These are phyloP conservation scores for Gisinianus flammeolus DNA, from an alignment of 2,888 invertebrate genomes.

Conservation along the genomic window DNA sequence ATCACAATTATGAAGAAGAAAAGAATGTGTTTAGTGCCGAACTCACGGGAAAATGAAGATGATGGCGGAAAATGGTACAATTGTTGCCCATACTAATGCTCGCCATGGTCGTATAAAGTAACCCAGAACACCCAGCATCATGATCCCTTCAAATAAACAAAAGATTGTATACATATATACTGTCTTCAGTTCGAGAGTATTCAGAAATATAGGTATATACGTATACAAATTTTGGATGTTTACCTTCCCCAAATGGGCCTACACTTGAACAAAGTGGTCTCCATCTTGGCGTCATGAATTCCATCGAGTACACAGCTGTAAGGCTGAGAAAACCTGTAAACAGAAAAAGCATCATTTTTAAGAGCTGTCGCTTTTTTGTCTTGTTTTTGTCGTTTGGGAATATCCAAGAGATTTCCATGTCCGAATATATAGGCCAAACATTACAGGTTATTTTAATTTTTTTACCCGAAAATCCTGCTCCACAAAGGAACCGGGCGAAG, in stretches of 20 bases:
- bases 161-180: too few relatives aligned
- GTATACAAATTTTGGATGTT: too few relatives aligned
- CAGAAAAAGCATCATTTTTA: too few relatives aligned
- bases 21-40: not conserved
- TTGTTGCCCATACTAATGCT: conserved; percentile 37
- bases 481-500: conserved; percentile 47
- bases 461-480: conserved; percentile 47
- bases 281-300: conserved; percentile 53
- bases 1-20: too few relatives aligned
- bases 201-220: too few relatives aligned
- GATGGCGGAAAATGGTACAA: conserved; percentile 42
- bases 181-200: too few relatives aligned
- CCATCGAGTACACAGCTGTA: conserved; percentile 53
- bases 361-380: too few relatives aligned
- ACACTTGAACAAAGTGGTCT: conserved; percentile 46
- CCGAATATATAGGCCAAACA: not conserved
- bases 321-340: conserved; percentile 50
- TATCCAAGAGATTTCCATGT: not conserved
- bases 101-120: conserved; percentile 51
- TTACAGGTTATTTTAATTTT: not conserved
- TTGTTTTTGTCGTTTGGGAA: not conserved
- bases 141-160: too few relatives aligned
- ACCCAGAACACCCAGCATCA: conserved; percentile 45
- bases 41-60: conserved; percentile 42
- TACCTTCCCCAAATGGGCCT: conserved; percentile 52